Evolutionary conservation across 1,140 invertebrate species (phyloP).

Genomic region (Sinella curviseta): DNA sequence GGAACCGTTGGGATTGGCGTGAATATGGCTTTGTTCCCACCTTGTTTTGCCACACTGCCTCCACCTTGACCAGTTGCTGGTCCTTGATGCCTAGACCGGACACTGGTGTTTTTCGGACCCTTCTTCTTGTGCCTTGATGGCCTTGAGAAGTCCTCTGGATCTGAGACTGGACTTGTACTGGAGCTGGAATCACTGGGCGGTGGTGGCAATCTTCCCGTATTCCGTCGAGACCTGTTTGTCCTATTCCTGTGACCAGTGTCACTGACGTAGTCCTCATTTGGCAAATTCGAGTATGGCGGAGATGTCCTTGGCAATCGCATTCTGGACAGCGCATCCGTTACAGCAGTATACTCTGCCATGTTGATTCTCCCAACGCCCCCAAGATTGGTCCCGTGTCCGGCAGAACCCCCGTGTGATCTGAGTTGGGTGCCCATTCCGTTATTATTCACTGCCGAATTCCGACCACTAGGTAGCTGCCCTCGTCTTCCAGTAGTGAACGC

Average conservation of each 20-base stretch:
- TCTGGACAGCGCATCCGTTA: constrained; percentile 47
- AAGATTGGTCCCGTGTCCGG: constrained; percentile 13
- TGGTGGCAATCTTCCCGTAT: constrained; percentile 44
- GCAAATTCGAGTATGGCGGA: constrained; percentile 47
- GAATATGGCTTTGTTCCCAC: constrained; percentile 48
- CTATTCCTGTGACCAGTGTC: constrained; percentile 48
- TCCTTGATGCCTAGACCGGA: constrained; percentile 40
- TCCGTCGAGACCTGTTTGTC: constrained; percentile 40
- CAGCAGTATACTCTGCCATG: constrained; percentile 45
- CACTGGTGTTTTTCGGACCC: constrained; percentile 40
- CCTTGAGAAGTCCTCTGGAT: constrained; percentile 47
- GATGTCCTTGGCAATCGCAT: constrained; percentile 48
- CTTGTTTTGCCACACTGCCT: not conserved
- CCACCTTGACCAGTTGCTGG: not conserved
- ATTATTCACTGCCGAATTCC: constrained; percentile 42
- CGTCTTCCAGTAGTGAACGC: constrained; percentile 47
- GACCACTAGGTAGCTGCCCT: constrained; percentile 37
- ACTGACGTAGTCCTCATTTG: constrained; percentile 49
- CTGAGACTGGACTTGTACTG: constrained; percentile 45
- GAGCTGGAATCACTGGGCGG: constrained; percentile 48
- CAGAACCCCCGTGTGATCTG: constrained; percentile 31
- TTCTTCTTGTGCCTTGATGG: constrained; percentile 45
- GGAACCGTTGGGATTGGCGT: constrained; percentile 50
- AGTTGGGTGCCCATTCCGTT: constrained; percentile 46
- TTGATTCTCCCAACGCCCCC: constrained; percentile 38